Percentiles rank a stretch among this genome's conserved stretches.
Evolutionary conservation across 2,113 vertebrate species (phyloP).

Genomic region (Colaptes auratus): DNA sequence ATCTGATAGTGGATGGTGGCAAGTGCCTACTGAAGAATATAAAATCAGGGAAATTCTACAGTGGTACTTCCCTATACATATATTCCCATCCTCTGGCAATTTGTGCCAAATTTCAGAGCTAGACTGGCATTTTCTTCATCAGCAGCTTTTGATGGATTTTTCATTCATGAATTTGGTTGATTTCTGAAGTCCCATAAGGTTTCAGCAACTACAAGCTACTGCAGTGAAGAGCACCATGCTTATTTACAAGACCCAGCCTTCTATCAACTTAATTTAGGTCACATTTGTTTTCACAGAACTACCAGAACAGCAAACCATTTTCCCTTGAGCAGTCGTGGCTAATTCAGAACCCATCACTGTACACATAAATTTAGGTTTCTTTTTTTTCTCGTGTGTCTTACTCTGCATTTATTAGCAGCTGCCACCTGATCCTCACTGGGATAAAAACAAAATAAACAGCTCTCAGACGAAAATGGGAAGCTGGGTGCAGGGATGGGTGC

Average conservation of each 20-base stretch:
- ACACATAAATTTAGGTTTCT: not conserved
- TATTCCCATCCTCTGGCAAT: not conserved
- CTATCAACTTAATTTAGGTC: not conserved
- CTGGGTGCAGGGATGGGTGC: not conserved
- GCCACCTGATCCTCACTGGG: not conserved
- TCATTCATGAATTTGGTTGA: not conserved
- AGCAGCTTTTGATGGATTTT: not conserved
- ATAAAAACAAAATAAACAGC: not conserved
- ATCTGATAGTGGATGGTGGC: not conserved
- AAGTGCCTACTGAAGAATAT: not conserved
- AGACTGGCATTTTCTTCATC: not conserved
- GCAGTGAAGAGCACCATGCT: not conserved
- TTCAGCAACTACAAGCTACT: not conserved
- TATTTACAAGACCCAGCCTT: not conserved
- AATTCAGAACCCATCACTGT: not conserved
- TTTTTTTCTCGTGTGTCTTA: not conserved
- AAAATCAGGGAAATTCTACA: not conserved
- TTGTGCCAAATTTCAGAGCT: not conserved
- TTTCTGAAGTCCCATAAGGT: not conserved
- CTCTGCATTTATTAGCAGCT: not conserved
- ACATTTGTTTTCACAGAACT: not conserved
- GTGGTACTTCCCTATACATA: not conserved
- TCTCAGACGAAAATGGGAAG: not conserved
- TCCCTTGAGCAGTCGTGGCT: not conserved
- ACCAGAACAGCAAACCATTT: not conserved